Evolutionary conservation across 2,113 vertebrate genomes (phyloP).

Genomic region (Epinephelus cyanopodus): DNA sequence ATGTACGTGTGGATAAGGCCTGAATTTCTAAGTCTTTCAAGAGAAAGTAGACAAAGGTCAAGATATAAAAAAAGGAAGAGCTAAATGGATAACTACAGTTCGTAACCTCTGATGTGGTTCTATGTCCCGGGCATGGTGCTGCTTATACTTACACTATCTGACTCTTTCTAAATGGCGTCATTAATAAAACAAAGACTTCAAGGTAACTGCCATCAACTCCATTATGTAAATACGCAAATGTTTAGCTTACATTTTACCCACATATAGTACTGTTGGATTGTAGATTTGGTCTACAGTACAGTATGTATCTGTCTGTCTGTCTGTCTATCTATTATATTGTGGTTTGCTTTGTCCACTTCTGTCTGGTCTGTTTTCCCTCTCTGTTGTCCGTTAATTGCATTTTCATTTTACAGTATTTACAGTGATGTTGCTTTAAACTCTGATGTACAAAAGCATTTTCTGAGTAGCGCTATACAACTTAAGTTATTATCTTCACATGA

Average conservation of each 20-base stretch:
- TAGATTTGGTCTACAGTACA: too few relatives aligned
- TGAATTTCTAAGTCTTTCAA: too few relatives aligned
- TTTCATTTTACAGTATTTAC: neutral
- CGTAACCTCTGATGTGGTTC: too few relatives aligned
- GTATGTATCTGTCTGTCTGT: neutral
- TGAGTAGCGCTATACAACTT: neutral
- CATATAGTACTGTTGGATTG: neutral
- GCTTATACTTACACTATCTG: too few relatives aligned
- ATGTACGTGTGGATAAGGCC: too few relatives aligned
- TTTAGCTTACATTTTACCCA: neutral
- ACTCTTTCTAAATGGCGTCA: too few relatives aligned
- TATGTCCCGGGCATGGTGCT: too few relatives aligned
- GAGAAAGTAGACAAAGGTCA: too few relatives aligned
- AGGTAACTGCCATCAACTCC: too few relatives aligned
- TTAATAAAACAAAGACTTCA: too few relatives aligned
- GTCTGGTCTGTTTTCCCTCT: neutral
- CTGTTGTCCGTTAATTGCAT: neutral
- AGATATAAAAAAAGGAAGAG: too few relatives aligned
- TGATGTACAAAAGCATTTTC: neutral
- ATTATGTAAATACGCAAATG: neutral
- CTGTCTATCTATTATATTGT: neutral
- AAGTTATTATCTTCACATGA: constrained; percentile 2
- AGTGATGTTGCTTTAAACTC: neutral
- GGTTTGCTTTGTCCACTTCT: neutral
- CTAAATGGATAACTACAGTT: too few relatives aligned